Conservation (phyloP, 2,113 vertebrate species). For the Axis porcinus region DNA sequence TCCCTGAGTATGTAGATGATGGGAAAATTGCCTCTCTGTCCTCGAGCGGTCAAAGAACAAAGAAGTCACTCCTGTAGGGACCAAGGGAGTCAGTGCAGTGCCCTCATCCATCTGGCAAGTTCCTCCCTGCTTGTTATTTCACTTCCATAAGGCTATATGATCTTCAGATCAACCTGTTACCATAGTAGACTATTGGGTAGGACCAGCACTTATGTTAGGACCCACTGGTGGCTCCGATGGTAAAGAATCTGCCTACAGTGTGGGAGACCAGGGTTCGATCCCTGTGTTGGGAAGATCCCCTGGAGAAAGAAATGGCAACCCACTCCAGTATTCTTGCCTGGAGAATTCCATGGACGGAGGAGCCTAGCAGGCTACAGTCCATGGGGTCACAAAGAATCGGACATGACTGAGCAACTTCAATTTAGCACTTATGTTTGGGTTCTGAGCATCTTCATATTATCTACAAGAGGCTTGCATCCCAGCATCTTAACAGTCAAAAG, state of each 20-base stretch:
- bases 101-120: not conserved
- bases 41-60: not conserved
- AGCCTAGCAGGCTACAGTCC: not conserved
- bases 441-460: not conserved
- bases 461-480: not conserved
- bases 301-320: not conserved
- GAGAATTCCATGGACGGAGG: not conserved
- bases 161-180: not conserved
- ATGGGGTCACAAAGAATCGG: accelerated
- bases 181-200: not conserved
- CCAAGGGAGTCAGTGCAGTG: not conserved
- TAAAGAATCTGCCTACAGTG: not conserved
- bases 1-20: not conserved
- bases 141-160: not conserved
- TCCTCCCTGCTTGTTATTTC: not conserved
- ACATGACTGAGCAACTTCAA: not conserved
- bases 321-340: not conserved
- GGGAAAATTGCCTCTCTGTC: not conserved
- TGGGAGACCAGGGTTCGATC: not conserved
- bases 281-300: not conserved
- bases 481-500: not conserved
- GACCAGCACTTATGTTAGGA: not conserved
- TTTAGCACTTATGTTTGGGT: not conserved
- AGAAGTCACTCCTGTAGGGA: not conserved
- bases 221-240: not conserved